Percentiles rank a stretch among this genome's conserved stretches.
Evolutionary conservation across 2,113 vertebrate species (phyloP).

Genomic region (Ptychochromis oligacanthus): DNA sequence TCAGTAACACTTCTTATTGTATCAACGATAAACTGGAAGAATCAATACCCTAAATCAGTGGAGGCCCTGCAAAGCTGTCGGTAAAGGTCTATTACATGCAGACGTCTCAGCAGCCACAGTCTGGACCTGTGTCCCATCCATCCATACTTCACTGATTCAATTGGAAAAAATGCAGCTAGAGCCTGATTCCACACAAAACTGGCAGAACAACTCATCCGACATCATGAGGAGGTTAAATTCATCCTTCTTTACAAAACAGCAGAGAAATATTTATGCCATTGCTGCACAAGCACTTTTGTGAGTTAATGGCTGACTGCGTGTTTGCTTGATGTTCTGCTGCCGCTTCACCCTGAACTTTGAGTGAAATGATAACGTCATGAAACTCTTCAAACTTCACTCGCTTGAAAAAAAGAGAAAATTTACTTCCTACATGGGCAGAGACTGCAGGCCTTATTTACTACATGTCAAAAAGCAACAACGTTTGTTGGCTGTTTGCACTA

Average conservation of each 20-base stretch:
- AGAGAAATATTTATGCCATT: constrained; percentile 61
- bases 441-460: constrained; percentile 6
- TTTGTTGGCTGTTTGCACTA: constrained; percentile 18
- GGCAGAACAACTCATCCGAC: constrained; percentile 40
- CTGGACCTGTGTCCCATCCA: constrained; percentile 52
- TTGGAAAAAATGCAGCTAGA: constrained; percentile 49
- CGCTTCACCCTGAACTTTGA: constrained; percentile 58
- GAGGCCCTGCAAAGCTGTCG: constrained; percentile 60
- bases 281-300: constrained; percentile 70
- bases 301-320: constrained; percentile 73
- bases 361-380: constrained; percentile 63
- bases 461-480: constrained; percentile 1
- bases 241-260: constrained; percentile 63
- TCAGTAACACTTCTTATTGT: constrained; percentile 61
- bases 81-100: constrained; percentile 67
- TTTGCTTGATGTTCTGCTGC: constrained; percentile 67
- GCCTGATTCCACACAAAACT: constrained; percentile 53
- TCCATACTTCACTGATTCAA: constrained; percentile 72
- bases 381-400: constrained; percentile 46
- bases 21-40: constrained; percentile 64
- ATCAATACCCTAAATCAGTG: constrained; percentile 72
- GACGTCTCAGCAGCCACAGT: constrained; percentile 64
- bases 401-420: constrained; percentile 29
- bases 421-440: constrained; percentile 6
- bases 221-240: constrained; percentile 53